Evolutionary conservation across 1,140 invertebrate species (phyloP).

Genomic region (Potamilus streckersoni): DNA sequence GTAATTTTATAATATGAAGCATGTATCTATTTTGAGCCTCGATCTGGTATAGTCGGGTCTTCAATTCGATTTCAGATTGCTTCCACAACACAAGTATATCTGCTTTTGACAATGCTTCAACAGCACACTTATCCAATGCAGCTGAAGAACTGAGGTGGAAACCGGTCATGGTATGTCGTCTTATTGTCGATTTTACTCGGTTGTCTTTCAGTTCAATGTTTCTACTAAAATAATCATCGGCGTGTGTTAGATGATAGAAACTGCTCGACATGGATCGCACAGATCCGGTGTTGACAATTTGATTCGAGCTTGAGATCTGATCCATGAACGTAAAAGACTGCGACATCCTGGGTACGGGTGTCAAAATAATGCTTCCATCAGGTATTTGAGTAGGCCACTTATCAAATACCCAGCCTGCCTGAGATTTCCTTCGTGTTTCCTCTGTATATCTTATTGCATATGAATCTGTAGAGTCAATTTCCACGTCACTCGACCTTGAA

Average conservation of each 20-base stretch:
- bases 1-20: neutral
- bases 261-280: neutral
- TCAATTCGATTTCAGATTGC: constrained; percentile 57
- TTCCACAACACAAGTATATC: constrained; percentile 60
- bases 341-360: neutral
- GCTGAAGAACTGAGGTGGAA: constrained; percentile 38
- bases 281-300: neutral
- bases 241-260: neutral
- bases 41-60: constrained; percentile 45
- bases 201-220: constrained; percentile 50
- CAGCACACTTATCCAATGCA: constrained; percentile 52
- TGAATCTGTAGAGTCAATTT: too few species aligned
- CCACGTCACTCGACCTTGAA: too few species aligned
- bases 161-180: constrained; percentile 50
- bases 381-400: neutral
- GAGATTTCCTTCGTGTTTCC: too few species aligned
- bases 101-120: constrained; percentile 60
- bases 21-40: constrained; percentile 35
- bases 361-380: neutral
- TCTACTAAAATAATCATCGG: constrained; percentile 24
- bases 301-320: too few species aligned
- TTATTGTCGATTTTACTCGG: constrained; percentile 54
- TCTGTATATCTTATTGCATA: too few species aligned
- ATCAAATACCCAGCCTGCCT: neutral
- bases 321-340: neutral